Evolutionary conservation across 2,113 vertebrate genomes (phyloP).

Genomic region (Tragelaphus imberbis): DNA sequence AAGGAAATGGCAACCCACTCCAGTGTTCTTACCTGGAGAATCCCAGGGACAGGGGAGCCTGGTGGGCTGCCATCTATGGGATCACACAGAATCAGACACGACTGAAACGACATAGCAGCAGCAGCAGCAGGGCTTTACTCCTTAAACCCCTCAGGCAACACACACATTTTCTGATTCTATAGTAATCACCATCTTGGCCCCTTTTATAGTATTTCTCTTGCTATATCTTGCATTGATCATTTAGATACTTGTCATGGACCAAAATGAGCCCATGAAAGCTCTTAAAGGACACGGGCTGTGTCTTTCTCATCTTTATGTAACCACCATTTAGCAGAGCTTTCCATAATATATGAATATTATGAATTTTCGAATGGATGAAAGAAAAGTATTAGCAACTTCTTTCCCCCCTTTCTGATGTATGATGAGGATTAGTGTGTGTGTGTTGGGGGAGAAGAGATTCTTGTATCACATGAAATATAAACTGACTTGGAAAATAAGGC

Average conservation of each 20-base stretch:
- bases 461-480: background rate
- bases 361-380: background rate
- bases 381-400: background rate
- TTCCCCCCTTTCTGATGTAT: background rate
- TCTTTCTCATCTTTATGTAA: slow-evolving; percentile 2
- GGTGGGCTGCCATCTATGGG: no score
- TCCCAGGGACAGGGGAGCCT: no score
- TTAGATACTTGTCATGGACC: background rate
- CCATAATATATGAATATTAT: background rate
- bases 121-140: background rate
- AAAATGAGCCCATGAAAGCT: background rate
- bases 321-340: background rate
- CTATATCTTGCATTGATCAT: background rate
- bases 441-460: background rate
- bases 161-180: background rate
- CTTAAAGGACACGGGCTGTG: accelerated
- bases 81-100: no score
- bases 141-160: background rate
- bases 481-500: background rate
- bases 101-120: no score
- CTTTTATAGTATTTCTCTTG: background rate
- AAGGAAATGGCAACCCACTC: no score
- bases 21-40: no score
- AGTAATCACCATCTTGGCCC: background rate
- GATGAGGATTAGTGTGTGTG: background rate